Evolutionary conservation across 2,888 invertebrate species (phyloP).

Genomic region (Agriotes lineatus): DNA sequence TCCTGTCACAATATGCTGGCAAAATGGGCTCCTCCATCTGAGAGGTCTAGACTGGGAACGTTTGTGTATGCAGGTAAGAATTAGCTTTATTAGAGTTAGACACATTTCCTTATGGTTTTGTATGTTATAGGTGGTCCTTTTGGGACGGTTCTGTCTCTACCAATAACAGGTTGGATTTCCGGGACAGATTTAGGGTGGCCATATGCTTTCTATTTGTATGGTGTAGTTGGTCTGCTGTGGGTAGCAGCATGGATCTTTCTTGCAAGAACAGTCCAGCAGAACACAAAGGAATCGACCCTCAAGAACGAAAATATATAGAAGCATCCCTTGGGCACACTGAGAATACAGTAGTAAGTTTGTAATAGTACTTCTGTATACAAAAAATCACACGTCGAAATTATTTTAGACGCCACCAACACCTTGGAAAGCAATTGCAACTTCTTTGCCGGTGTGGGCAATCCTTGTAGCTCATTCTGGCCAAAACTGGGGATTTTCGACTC

Average conservation of each 20-base stretch:
- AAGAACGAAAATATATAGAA: slow-evolving; percentile 78
- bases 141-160: slow-evolving; percentile 82
- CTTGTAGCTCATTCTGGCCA: slow-evolving; percentile 80
- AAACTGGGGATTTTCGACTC: slow-evolving; percentile 86
- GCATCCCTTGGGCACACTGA: slow-evolving; percentile 70
- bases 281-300: slow-evolving; percentile 71
- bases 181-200: slow-evolving; percentile 81
- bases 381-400: background rate
- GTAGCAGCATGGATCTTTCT: slow-evolving; percentile 71
- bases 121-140: slow-evolving; percentile 75
- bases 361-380: background rate
- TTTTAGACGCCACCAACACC: slow-evolving; percentile 69
- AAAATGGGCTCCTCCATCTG: slow-evolving; percentile 81
- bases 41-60: slow-evolving; percentile 77
- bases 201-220: slow-evolving; percentile 81
- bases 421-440: slow-evolving; percentile 81
- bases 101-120: too few relatives aligned
- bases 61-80: slow-evolving; percentile 73
- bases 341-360: slow-evolving; percentile 59
- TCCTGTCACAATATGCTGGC: slow-evolving; percentile 79
- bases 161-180: slow-evolving; percentile 79
- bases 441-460: slow-evolving; percentile 82
- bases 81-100: too few relatives aligned
- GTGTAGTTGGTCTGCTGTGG: slow-evolving; percentile 74
- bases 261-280: slow-evolving; percentile 74